Evolutionary conservation across 2,888 invertebrate species (phyloP).

Genomic region (Sinelater perroti): DNA sequence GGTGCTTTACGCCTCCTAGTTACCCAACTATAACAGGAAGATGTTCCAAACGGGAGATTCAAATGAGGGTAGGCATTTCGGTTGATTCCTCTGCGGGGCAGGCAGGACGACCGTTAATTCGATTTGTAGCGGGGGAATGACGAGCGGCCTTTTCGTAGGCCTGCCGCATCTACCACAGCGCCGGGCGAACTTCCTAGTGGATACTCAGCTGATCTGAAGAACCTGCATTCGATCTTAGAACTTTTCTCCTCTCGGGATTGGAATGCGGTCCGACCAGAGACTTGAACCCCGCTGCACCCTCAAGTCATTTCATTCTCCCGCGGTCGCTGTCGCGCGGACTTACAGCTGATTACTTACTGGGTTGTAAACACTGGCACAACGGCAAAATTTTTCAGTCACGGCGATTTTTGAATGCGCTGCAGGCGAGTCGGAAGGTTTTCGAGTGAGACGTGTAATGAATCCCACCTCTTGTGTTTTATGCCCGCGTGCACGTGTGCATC

Average conservation of each 20-base stretch:
- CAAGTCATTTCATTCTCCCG: constrained; percentile 41
- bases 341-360: constrained; percentile 36
- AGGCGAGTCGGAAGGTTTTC: constrained; percentile 21
- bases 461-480: too few relatives aligned
- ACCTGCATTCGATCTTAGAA: constrained; percentile 34
- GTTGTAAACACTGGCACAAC: constrained; percentile 32
- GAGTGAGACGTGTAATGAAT: too few relatives aligned
- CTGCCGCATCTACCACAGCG: constrained; percentile 22
- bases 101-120: constrained; percentile 1
- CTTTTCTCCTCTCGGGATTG: constrained; percentile 39
- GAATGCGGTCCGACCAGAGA: constrained; percentile 44
- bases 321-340: constrained; percentile 31
- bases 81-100: background rate
- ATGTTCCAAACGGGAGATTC: too few relatives aligned
- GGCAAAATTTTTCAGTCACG: constrained; percentile 17
- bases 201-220: constrained; percentile 33
- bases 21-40: too few relatives aligned
- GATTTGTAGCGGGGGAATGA: background rate
- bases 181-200: constrained; percentile 31
- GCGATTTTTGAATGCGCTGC: constrained; percentile 13
- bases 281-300: constrained; percentile 42
- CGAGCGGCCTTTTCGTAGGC: constrained; percentile 21
- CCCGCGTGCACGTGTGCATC: too few relatives aligned
- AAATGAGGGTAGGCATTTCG: too few relatives aligned
- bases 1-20: too few relatives aligned